A percentile compares a stretch with the other conserved stretches of the same genome.
Conservation (phyloP, 2,888 invertebrate species). For the Endomychus coccineus region DNA sequence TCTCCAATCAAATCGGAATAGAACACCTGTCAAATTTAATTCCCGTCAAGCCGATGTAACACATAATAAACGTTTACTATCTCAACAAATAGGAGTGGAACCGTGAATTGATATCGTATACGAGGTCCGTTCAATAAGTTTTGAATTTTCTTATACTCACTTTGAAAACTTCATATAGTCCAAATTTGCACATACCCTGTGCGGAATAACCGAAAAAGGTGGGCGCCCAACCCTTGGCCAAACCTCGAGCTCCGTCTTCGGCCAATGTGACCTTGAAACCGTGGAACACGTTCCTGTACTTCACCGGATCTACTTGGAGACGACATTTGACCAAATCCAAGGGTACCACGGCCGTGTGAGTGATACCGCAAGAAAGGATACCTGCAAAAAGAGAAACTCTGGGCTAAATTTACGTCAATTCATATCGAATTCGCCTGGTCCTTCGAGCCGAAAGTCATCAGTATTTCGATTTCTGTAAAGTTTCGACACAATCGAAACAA, state of each 20-base stretch:
- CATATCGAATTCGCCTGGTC: no score
- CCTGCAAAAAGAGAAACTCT: conserved; percentile 18
- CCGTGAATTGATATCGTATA: no score
- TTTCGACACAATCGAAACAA: no score
- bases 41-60: no score
- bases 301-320: conserved; percentile 86
- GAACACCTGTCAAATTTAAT: no score
- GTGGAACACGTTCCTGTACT: conserved; percentile 83
- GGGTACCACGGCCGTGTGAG: conserved; percentile 92
- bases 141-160: conserved; percentile 19
- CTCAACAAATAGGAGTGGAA: no score
- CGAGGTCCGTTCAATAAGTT: background rate
- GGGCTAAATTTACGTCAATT: background rate
- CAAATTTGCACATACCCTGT: conserved; percentile 95
- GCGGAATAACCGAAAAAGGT: conserved; percentile 95
- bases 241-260: conserved; percentile 80
- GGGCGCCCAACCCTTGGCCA: conserved; percentile 96
- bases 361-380: conserved; percentile 66
- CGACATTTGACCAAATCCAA: conserved; percentile 94
- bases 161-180: conserved; percentile 81
- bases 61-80: no score
- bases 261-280: conserved; percentile 79
- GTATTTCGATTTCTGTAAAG: no score
- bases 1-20: conserved; percentile 83
- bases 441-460: no score